Evolutionary conservation across 2,113 vertebrate genomes (phyloP), one percentile per base, ranked within the genome.

Genomic region (Campylomormyrus numenius): DNA sequence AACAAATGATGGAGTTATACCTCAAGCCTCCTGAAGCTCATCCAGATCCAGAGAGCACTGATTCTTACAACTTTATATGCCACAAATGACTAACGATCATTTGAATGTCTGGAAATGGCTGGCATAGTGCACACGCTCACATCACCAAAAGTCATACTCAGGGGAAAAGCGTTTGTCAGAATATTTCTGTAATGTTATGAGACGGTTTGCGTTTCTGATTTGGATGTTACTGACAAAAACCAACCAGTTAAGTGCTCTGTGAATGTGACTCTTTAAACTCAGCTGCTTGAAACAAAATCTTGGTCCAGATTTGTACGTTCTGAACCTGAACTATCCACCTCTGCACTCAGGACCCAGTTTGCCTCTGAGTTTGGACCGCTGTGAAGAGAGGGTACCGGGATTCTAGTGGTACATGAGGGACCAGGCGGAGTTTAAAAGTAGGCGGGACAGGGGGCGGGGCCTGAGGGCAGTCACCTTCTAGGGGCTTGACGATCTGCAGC

Each of bases 401-500:
- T 58, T 24, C 21, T 7, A 8, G 52, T 5, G 17, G 17, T 19
- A 58, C 56, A 24, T 8, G 56, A 8, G 21, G 56, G 56, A 24
- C 56, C 56, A 3, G 8, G 19, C 5, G 6, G 21, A n/a, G 24
- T 62, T 62, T n/a, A 62, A n/a, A 62, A 9, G 56, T 62, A 9
- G 19, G 35, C 27, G 77, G 42, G 77, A 1, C 8, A 4, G 5
- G 8, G 45, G 80, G 42, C 3, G 45, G 45, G 21, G 80, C 45
- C 17, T 48, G n/a, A 13, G 91, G 94, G 90, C 94, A 94, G 96
- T 99, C 98, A 99, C 98, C 98, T 99, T 99, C 98, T 89, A 99
- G 96, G 0, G 98, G 98, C 95, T 99, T 99, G 94, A 99, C 98
- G 90, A 99, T 99, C 97, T 99, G 98, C 84, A 99, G 97, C 90